Percentiles rank a stretch among this genome's conserved stretches.
Conservation (phyloP, 2,113 vertebrate genomes). For the Crypturellus undulatus region DNA sequence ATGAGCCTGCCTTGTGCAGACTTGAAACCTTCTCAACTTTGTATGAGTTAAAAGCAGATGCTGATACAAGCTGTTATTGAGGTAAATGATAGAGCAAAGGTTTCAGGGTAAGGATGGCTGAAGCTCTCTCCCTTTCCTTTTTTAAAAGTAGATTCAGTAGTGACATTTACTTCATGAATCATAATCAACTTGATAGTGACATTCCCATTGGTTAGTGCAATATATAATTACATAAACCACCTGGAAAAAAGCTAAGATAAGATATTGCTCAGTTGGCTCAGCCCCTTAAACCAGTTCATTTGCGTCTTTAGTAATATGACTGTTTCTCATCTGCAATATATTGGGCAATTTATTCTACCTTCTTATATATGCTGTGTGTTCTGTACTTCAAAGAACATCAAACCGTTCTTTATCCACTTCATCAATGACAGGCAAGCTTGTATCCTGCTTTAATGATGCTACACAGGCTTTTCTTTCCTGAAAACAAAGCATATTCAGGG, state of each 20-base stretch:
- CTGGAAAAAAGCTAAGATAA: background rate
- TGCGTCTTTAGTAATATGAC: background rate
- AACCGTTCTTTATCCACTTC: background rate
- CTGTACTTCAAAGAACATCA: conserved; percentile 29
- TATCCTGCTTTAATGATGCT: conserved; percentile 4
- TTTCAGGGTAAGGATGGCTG: background rate
- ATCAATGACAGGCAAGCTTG: background rate
- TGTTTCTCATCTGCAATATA: background rate
- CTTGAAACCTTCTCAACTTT: background rate
- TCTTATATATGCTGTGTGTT: background rate
- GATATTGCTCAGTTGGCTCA: background rate
- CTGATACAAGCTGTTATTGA: background rate
- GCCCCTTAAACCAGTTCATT: background rate
- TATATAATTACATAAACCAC: background rate
- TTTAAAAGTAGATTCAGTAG: background rate
- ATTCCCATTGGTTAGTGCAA: background rate
- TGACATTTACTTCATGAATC: background rate
- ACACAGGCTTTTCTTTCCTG: background rate
- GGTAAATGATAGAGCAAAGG: background rate
- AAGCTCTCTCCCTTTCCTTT: background rate
- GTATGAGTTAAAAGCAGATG: background rate
- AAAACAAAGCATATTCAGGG: background rate
- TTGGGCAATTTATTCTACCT: background rate
- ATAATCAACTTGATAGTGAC: background rate
- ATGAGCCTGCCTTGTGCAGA: conserved; percentile 18